Evolutionary conservation across 1,140 invertebrate species (phyloP).

Genomic region (Diplogasteroides magnus): DNA sequence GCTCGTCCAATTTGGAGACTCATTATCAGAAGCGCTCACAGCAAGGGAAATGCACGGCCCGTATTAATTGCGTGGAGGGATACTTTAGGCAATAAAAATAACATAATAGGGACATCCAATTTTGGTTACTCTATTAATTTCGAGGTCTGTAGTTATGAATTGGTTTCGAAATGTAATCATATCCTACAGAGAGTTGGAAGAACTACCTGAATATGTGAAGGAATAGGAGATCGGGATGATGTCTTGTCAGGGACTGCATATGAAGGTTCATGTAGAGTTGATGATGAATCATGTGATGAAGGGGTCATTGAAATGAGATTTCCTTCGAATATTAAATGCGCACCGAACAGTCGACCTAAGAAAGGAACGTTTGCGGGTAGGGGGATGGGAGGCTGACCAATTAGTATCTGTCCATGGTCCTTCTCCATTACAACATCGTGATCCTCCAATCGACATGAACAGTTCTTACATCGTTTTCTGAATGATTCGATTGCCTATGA

Average conservation of each 20-base stretch:
- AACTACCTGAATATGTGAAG: too few species aligned
- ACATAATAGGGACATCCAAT: too few species aligned
- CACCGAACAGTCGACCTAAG: conserved; percentile 22
- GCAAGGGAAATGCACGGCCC: too few species aligned
- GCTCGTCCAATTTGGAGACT: too few species aligned
- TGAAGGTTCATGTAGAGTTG: conserved; percentile 3
- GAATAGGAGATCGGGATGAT: conserved; percentile 3
- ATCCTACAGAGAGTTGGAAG: too few species aligned
- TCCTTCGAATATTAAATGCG: conserved; percentile 21
- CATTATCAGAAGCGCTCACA: too few species aligned
- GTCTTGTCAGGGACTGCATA: conserved; percentile 2
- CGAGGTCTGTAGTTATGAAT: too few species aligned
- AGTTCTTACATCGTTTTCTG: conserved; percentile 26
- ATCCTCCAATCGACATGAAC: conserved; percentile 30
- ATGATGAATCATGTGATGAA: background rate
- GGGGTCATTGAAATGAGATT: conserved; percentile 6
- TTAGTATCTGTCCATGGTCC: conserved; percentile 28
- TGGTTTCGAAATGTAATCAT: too few species aligned
- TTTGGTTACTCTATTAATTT: too few species aligned
- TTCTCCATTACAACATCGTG: conserved; percentile 27
- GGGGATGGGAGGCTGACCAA: conserved; percentile 7
- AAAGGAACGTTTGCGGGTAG: too few species aligned
- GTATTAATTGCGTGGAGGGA: too few species aligned
- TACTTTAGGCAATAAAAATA: too few species aligned
- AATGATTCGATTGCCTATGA: background rate